A percentile compares a stretch with the other conserved stretches of the same genome.
Evolutionary conservation across 2,797 vertebrate genomes (phyloP).

Genomic region (Enteromius paludinosus): DNA sequence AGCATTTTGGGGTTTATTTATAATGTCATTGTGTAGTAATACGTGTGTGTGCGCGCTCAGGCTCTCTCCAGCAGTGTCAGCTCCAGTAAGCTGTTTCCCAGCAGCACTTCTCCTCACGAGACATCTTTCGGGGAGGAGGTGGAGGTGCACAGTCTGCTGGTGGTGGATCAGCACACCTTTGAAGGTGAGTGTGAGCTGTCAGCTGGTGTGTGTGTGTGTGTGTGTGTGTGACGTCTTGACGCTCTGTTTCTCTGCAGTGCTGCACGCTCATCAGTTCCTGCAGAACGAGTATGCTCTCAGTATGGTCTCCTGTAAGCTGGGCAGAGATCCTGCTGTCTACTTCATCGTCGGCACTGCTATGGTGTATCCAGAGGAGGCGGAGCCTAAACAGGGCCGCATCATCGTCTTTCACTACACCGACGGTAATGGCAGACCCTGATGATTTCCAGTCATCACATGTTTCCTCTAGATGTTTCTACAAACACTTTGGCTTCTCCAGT

Average conservation of each 20-base stretch:
- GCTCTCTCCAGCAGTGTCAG: slow-evolving; percentile 97
- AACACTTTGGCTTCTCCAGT: background rate
- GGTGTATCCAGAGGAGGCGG: slow-evolving; percentile 98
- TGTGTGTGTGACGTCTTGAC: background rate
- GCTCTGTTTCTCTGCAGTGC: slow-evolving; percentile 76
- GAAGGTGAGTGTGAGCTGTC: slow-evolving; percentile 81
- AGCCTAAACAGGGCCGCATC: slow-evolving; percentile 97
- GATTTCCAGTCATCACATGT: too few relatives aligned
- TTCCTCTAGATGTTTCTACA: background rate
- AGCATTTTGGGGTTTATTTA: too few relatives aligned
- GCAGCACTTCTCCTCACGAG: slow-evolving; percentile 96
- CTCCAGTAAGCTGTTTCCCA: slow-evolving; percentile 98
- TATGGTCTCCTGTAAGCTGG: slow-evolving; percentile 96
- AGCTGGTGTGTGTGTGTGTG: background rate
- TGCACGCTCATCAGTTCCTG: slow-evolving; percentile 97
- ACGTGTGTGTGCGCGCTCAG: slow-evolving; percentile 66
- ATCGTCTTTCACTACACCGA: slow-evolving; percentile 98
- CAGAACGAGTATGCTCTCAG: slow-evolving; percentile 96
- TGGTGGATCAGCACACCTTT: slow-evolving; percentile 98
- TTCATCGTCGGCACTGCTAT: slow-evolving; percentile 98
- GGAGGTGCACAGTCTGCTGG: slow-evolving; percentile 97
- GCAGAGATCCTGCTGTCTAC: slow-evolving; percentile 94
- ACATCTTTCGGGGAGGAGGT: slow-evolving; percentile 97
- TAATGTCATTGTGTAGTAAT: too few relatives aligned
- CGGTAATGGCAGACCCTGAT: slow-evolving; percentile 75